A percentile compares a stretch with the other conserved stretches of the same genome.
phyloP scores from a whole-genome alignment of 2,113 vertebrate genomes.

The Noctilio leporinus region DNA sequence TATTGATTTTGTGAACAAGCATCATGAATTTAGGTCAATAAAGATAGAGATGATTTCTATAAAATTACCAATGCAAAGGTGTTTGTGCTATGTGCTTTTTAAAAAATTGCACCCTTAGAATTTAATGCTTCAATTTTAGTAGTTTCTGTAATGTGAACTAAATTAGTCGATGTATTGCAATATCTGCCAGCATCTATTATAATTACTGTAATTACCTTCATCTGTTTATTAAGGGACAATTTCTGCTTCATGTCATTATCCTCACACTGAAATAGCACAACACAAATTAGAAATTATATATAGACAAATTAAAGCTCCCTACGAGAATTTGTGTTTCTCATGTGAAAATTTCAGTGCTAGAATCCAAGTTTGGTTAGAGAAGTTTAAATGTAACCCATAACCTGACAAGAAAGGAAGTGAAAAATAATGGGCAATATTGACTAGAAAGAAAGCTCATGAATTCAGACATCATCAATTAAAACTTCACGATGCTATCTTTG shows the following conservation, averaged over 20 bases:
- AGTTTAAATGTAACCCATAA: constrained; percentile 49
- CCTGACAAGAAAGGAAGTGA: neutral
- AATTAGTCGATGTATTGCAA: constrained; percentile 68
- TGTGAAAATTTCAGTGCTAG: constrained; percentile 42
- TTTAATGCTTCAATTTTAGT: constrained; percentile 64
- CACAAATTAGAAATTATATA: constrained; percentile 74
- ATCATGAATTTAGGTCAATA: constrained; percentile 6
- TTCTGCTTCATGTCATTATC: constrained; percentile 65
- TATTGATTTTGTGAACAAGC: neutral
- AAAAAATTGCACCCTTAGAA: constrained; percentile 75
- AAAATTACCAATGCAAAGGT: constrained; percentile 58
- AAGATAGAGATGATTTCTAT: neutral
- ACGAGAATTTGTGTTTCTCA: constrained; percentile 58
- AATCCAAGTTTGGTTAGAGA: constrained; percentile 27
- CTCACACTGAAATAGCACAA: constrained; percentile 65
- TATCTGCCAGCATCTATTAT: constrained; percentile 64
- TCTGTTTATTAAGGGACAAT: constrained; percentile 67
- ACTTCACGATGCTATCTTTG: neutral
- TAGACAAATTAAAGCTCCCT: constrained; percentile 50
- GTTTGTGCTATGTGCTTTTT: constrained; percentile 55
- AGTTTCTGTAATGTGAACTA: constrained; percentile 70
- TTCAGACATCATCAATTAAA: neutral
- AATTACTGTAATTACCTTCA: constrained; percentile 75
- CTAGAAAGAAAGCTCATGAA: neutral
- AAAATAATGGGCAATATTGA: neutral